A percentile compares a stretch with the other conserved stretches of the same genome.
Conservation (phyloP, 2,113 vertebrate genomes). For the Lamprologus speciosus region DNA sequence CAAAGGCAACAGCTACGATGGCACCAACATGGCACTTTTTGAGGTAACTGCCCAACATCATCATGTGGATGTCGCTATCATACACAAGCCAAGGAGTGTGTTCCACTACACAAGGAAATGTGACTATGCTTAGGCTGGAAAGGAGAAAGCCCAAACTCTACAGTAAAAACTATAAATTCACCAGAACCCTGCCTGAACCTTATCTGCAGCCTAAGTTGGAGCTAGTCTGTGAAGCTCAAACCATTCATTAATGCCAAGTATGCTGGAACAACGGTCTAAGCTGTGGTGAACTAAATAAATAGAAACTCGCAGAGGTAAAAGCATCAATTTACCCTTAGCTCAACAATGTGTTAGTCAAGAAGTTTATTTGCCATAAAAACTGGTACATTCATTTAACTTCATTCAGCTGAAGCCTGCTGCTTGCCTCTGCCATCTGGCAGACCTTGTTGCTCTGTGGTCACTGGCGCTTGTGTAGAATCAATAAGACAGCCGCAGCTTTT, state of each 20-base stretch:
- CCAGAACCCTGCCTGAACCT: background rate
- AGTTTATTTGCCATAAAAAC: background rate
- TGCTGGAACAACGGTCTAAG: background rate
- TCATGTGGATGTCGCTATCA: background rate
- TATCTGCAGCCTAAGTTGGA: background rate
- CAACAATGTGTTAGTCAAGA: background rate
- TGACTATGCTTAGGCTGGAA: background rate
- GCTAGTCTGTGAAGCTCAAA: background rate
- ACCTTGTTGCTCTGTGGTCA: slow-evolving; percentile 3
- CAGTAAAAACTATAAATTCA: background rate
- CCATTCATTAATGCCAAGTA: background rate
- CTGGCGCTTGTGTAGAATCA: slow-evolving; percentile 2
- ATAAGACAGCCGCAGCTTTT: background rate
- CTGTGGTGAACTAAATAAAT: background rate
- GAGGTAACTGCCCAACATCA: slow-evolving; percentile 71
- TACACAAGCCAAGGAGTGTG: background rate
- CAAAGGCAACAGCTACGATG: slow-evolving; percentile 76
- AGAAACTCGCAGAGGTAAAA: background rate
- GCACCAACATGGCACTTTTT: slow-evolving; percentile 96
- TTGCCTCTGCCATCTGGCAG: slow-evolving; percentile 11
- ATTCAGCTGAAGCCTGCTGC: background rate
- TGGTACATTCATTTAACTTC: background rate
- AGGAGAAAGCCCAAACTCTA: background rate
- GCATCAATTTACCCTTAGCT: background rate
- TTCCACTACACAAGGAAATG: background rate